Percentiles rank a stretch among this genome's conserved stretches.
These are phyloP conservation scores for Macroramphosus scolopax DNA, from an alignment of 2,797 vertebrate genomes.

Conservation along the genomic window DNA sequence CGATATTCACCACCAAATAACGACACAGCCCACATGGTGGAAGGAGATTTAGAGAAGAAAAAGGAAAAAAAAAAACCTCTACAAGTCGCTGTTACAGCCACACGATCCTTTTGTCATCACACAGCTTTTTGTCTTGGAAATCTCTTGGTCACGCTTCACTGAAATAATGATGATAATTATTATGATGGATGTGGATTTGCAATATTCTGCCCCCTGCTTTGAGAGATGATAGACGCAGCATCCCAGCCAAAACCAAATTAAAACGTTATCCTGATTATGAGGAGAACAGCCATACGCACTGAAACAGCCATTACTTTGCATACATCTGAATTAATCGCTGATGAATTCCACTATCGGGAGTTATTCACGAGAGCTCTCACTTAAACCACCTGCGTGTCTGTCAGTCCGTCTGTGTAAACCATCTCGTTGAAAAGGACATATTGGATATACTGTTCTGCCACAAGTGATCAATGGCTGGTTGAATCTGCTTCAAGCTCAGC, in stretches of 20 bases:
- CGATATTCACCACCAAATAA: conserved; percentile 28
- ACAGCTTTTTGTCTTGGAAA: conserved; percentile 43
- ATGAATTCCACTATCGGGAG: not conserved
- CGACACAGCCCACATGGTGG: conserved; percentile 16
- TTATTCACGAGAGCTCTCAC: conserved; percentile 7
- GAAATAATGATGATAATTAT: conserved; percentile 52
- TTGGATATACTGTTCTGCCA: conserved; percentile 17
- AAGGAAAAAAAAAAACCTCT: conserved; percentile 14
- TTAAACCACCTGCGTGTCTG: not conserved
- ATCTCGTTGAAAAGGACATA: conserved; percentile 7
- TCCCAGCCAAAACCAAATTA: conserved; percentile 11
- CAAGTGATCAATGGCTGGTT: conserved; percentile 40
- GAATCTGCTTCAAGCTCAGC: conserved; percentile 30
- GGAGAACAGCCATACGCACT: conserved; percentile 1
- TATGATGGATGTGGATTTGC: conserved; percentile 39
- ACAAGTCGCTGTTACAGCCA: conserved; percentile 19
- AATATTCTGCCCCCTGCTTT: conserved; percentile 14
- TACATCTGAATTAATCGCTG: conserved; percentile 1
- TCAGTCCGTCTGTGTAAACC: conserved; percentile 2
- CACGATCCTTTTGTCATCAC: conserved; percentile 34
- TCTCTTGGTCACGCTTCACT: conserved; percentile 16
- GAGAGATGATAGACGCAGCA: conserved; percentile 17
- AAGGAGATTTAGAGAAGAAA: conserved; percentile 27
- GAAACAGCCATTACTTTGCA: conserved; percentile 1
- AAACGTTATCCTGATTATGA: conserved; percentile 19